Evolutionary conservation across 2,797 vertebrate species (phyloP).

Genomic region (Propithecus perrieri): DNA sequence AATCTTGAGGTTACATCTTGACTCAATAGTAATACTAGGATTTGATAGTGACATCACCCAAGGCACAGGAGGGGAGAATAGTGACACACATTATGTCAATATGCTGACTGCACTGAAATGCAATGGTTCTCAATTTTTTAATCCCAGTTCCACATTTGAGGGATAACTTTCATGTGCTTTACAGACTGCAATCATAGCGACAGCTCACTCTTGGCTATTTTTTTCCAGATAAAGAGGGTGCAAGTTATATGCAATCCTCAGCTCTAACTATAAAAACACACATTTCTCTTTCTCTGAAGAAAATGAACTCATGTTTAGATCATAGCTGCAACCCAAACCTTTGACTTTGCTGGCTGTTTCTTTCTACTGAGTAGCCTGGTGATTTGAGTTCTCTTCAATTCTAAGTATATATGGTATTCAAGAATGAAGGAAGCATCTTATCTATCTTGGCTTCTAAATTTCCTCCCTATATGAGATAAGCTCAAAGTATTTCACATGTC

Average conservation of each 20-base stretch:
- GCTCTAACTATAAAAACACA: not conserved
- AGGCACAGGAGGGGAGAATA: not conserved
- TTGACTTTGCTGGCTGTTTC: not conserved
- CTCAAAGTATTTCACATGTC: not conserved
- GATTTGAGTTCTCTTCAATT: not conserved
- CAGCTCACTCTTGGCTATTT: not conserved
- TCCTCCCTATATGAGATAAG: not conserved
- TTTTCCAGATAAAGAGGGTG: not conserved
- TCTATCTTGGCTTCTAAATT: not conserved
- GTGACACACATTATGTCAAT: not conserved
- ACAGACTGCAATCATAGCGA: not conserved
- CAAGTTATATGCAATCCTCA: not conserved
- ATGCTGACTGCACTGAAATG: not conserved
- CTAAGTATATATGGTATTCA: not conserved
- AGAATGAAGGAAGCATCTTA: not conserved
- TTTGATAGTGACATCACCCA: not conserved
- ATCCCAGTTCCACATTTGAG: not conserved
- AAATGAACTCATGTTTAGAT: not conserved
- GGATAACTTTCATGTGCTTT: not conserved
- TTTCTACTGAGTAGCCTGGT: not conserved
- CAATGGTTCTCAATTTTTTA: not conserved
- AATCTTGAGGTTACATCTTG: not conserved
- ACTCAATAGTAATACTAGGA: not conserved
- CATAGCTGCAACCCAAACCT: not conserved
- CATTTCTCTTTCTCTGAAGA: not conserved